Percentiles rank a stretch among this genome's conserved stretches.
These are phyloP conservation scores for Drosophila nebulosa DNA, from an alignment of 1,140 invertebrate species.

Conservation along the genomic window DNA sequence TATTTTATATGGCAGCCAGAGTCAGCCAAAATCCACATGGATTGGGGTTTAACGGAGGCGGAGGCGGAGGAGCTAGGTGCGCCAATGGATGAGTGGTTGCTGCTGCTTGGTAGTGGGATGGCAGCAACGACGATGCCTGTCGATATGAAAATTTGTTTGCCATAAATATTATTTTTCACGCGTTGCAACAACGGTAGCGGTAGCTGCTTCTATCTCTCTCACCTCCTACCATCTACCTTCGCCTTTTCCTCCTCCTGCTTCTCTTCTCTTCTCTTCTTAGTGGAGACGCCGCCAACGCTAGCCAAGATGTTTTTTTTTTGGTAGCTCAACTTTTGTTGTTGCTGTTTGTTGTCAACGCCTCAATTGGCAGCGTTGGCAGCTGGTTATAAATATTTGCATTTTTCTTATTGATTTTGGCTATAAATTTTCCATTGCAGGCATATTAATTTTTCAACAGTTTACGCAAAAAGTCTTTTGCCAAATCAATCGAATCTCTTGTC, in stretches of 20 bases:
- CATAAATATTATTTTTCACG: constrained; percentile 76
- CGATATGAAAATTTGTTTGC: constrained; percentile 77
- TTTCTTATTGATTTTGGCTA: constrained; percentile 34
- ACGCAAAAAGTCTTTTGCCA: background rate
- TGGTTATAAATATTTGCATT: constrained; percentile 49
- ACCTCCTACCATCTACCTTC: constrained; percentile 17
- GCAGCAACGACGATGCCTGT: constrained; percentile 37
- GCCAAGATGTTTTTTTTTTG: constrained; percentile 7
- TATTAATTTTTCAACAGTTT: background rate
- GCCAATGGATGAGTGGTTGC: constrained; percentile 19
- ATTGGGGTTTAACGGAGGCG: constrained; percentile 36
- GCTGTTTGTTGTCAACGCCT: constrained; percentile 60
- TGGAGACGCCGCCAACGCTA: constrained; percentile 56
- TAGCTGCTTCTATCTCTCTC: constrained; percentile 49
- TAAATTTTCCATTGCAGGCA: background rate
- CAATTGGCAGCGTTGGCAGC: constrained; percentile 40
- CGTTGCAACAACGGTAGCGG: constrained; percentile 57
- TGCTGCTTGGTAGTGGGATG: too few relatives aligned
- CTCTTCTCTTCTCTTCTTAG: background rate
- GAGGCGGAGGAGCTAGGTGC: too few relatives aligned
- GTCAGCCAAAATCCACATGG: constrained; percentile 19
- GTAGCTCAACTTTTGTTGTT: constrained; percentile 50
- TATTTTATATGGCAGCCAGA: constrained; percentile 55
- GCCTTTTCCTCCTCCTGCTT: too few relatives aligned
- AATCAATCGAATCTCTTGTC: constrained; percentile 45